Evolutionary conservation across 2,888 invertebrate genomes (phyloP).

Genomic region (Clepsis dumicolana): DNA sequence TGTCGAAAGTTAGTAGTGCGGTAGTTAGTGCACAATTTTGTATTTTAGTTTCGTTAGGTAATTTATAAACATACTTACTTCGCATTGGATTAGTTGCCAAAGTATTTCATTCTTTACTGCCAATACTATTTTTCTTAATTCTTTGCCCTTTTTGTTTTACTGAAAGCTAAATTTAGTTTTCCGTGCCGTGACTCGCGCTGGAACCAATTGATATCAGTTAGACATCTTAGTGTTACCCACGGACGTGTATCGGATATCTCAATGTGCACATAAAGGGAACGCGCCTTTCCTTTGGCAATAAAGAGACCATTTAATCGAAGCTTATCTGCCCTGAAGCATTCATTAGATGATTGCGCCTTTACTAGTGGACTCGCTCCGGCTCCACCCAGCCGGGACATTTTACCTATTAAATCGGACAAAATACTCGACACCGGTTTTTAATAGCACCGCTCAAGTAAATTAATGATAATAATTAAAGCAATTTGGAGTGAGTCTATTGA

Average conservation of each 20-base stretch:
- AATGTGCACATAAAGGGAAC: conserved; percentile 81
- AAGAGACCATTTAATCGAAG: conserved; percentile 86
- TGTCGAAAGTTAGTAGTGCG: no score
- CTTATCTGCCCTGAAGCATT: conserved; percentile 86
- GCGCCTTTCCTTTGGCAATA: conserved; percentile 83
- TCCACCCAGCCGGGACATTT: conserved; percentile 59
- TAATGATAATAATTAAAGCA: conserved; percentile 41
- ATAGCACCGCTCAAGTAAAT: conserved; percentile 39
- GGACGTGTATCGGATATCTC: conserved; percentile 73
- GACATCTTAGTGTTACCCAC: conserved; percentile 59
- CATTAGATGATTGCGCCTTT: conserved; percentile 86
- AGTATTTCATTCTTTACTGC: neutral
- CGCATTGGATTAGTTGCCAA: neutral
- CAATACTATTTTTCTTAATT: neutral
- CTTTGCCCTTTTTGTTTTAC: no score
- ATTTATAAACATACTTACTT: no score
- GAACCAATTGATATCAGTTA: conserved; percentile 40
- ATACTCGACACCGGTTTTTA: conserved; percentile 42
- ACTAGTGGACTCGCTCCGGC: conserved; percentile 77
- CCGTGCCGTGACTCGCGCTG: neutral
- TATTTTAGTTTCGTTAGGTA: no score
- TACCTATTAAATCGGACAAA: conserved; percentile 41
- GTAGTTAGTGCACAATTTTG: no score
- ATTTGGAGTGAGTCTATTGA: conserved; percentile 41
- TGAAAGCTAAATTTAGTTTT: neutral